phyloP scores from a whole-genome alignment of 2,113 vertebrate genomes.

The Fulmarus glacialis region DNA sequence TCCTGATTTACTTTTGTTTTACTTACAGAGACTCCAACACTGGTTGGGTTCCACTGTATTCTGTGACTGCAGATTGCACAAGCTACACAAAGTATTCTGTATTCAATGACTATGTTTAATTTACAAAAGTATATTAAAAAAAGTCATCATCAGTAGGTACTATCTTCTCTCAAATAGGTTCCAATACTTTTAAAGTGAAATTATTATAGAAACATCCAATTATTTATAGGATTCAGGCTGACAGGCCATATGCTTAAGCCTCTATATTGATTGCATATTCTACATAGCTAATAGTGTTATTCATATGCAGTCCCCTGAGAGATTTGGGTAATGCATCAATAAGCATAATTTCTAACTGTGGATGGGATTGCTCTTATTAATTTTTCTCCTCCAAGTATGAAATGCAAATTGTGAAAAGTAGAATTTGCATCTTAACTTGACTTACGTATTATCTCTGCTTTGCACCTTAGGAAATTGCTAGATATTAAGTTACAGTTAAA shows the following conservation, averaged over 20 bases:
- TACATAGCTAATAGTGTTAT: background rate
- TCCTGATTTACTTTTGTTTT: background rate
- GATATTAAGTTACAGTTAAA: background rate
- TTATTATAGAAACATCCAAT: background rate
- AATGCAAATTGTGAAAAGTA: constrained; percentile 43
- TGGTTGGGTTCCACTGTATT: background rate
- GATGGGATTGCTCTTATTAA: background rate
- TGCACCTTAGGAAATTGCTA: constrained; percentile 35
- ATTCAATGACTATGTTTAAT: background rate
- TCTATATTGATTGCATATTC: background rate
- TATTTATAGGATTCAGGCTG: background rate
- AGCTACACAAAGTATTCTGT: background rate
- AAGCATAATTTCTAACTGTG: background rate
- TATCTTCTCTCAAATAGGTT: background rate
- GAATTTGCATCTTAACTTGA: constrained; percentile 47
- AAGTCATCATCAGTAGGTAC: background rate
- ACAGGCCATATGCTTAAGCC: background rate
- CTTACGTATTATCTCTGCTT: constrained; percentile 29
- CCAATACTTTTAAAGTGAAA: background rate
- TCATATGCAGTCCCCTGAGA: background rate
- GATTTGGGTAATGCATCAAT: constrained; percentile 16
- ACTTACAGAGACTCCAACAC: background rate
- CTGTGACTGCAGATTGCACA: background rate
- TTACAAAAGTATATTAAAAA: background rate
- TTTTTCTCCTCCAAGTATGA: constrained; percentile 6